Evolutionary conservation across 2,113 vertebrate species (phyloP).

Genomic region (Aramus guarauna): DNA sequence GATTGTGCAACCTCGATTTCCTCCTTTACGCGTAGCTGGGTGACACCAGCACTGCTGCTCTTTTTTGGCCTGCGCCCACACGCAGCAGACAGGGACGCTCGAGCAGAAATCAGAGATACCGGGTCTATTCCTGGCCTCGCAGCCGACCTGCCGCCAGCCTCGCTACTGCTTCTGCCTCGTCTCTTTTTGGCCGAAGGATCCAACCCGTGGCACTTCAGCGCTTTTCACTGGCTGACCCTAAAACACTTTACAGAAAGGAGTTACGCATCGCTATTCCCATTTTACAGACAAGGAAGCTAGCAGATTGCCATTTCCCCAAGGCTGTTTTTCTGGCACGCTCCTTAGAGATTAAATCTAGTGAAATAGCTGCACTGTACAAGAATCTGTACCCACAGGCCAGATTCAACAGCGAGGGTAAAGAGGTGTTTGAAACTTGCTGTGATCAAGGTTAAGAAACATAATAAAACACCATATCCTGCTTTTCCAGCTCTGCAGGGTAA

Average conservation of each 20-base stretch:
- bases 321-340: slow-evolving; percentile 62
- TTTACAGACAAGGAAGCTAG: not conserved
- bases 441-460: slow-evolving; percentile 52
- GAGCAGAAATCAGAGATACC: not conserved
- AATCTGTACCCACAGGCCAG: slow-evolving; percentile 57
- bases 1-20: accelerated
- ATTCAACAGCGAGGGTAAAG: slow-evolving; percentile 27
- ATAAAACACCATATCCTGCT: slow-evolving; percentile 44
- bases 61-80: not conserved
- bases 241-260: not conserved
- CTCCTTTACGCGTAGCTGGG: not conserved
- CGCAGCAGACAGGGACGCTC: not conserved
- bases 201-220: not conserved
- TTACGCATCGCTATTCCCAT: not conserved
- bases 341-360: slow-evolving; percentile 58
- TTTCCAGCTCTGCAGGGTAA: slow-evolving; percentile 55
- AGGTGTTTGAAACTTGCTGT: slow-evolving; percentile 33
- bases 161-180: not conserved
- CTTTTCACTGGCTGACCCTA: not conserved
- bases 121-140: not conserved
- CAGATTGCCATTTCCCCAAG: slow-evolving; percentile 38
- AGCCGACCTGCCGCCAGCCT: not conserved
- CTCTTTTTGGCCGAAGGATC: not conserved
- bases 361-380: slow-evolving; percentile 26
- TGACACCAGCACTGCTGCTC: not conserved